Conservation (phyloP, 2,888 invertebrate species). For the Oxystoma pomonae region DNA sequence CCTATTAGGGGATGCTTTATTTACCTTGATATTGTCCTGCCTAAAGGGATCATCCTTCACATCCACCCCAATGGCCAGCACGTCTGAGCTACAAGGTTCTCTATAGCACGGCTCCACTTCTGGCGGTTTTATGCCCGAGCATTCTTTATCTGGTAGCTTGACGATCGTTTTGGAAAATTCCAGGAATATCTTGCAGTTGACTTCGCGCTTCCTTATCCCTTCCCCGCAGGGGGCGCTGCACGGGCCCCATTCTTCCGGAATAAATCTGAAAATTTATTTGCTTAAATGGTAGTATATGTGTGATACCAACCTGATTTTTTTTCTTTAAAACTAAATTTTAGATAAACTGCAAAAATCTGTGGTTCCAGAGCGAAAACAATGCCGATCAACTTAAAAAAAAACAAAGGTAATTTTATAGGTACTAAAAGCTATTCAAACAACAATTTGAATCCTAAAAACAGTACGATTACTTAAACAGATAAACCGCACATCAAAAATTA, state of each 20-base stretch:
- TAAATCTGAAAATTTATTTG: conserved; percentile 72
- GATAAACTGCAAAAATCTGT: too few species aligned
- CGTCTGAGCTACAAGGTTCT: conserved; percentile 64
- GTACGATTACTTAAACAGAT: too few species aligned
- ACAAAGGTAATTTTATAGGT: too few species aligned
- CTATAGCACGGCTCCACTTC: conserved; percentile 77
- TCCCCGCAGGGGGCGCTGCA: conserved; percentile 86
- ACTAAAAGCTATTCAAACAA: too few species aligned
- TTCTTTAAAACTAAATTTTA: too few species aligned
- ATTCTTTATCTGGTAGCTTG: conserved; percentile 82
- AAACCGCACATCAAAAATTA: too few species aligned
- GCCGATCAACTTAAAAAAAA: too few species aligned
- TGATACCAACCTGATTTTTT: too few species aligned
- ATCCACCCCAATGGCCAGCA: conserved; percentile 41
- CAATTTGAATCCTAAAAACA: too few species aligned
- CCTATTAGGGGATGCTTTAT: too few species aligned
- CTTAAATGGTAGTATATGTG: too few species aligned
- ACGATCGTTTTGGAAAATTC: conserved; percentile 88
- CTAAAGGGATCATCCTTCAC: conserved; percentile 52
- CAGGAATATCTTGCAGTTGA: conserved; percentile 92
- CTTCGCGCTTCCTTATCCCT: conserved; percentile 79
- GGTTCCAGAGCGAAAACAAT: too few species aligned
- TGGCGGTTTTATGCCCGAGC: conserved; percentile 78
- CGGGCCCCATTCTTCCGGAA: conserved; percentile 88
- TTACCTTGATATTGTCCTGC: conserved; percentile 33